phyloP scores from a whole-genome alignment of 2,888 invertebrate genomes.

The Dusona sp. region DNA sequence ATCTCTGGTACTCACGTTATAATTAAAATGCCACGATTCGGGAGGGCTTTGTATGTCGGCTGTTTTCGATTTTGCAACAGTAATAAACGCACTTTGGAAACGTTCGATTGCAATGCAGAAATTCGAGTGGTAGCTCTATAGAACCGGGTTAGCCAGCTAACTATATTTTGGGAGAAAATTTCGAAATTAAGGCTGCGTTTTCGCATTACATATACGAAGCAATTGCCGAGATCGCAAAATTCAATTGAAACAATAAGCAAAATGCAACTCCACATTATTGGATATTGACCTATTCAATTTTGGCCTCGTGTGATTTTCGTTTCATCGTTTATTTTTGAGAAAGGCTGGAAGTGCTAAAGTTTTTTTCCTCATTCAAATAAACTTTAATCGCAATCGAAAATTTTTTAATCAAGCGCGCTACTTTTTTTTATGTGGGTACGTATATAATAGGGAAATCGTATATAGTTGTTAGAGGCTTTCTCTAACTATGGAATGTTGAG shows the following conservation, averaged over 20 bases:
- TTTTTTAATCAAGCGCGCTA: neutral
- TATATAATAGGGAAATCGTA: neutral
- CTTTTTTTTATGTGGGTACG: neutral
- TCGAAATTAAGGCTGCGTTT: neutral
- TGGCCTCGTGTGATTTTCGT: no score
- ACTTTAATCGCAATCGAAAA: neutral
- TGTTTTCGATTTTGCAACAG: neutral
- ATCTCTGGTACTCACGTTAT: slow-evolving; percentile 28
- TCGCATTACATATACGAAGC: neutral
- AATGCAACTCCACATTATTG: neutral
- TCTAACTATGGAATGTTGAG: slow-evolving; percentile 51
- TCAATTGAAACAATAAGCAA: neutral
- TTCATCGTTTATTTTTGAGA: no score
- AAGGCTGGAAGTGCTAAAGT: no score
- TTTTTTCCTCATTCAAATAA: neutral
- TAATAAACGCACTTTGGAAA: neutral
- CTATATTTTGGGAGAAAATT: neutral
- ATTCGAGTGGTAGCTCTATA: neutral
- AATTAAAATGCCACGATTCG: slow-evolving; percentile 19
- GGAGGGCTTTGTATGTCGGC: neutral
- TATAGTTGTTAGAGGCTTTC: slow-evolving; percentile 47
- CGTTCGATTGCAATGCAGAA: neutral
- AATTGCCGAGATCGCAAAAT: neutral
- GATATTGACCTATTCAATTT: neutral
- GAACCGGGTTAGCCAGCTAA: no score